Evolutionary conservation across 2,888 invertebrate species (phyloP), one percentile per base, ranked within the genome.

Genomic region (Lampropteryx suffumata): DNA sequence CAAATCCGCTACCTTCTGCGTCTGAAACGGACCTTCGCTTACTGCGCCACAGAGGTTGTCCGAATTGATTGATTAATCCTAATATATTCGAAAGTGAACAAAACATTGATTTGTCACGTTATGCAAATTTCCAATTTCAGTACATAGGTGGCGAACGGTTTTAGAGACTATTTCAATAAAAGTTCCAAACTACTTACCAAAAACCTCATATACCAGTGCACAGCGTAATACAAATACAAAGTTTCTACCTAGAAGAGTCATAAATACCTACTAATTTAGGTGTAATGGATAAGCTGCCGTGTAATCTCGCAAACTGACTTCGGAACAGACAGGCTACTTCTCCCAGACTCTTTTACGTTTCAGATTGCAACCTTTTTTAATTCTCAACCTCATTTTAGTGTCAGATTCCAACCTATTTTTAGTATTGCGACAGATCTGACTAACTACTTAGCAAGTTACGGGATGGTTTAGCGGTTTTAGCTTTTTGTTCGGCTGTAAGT

Each of bases 401-500:
- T 37, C 47, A 52, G 26, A 39, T 36, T 48, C 9, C 13, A 44
- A 40, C 44, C 40, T 40, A 40, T 48, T 53, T 47, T 55, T 46
- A 33, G 61, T 58, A 63, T 61, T 47, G 52, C 71, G 80, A 73
- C 78, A 76, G 64, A 63, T 68, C 61, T 39, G 69, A 72, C 74
- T 64, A 71, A 74, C 75, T 73, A 73, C 73, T 73, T 70, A 67
- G 59, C 50, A 55, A 62, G 63, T 66, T 66, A 62, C 11, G 65
- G 50, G 56, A 55, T 50, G 49, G 47, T 45, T 53, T 17, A 17
- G 12, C 13, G n/a, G 39, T 52, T 32, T 21, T 24, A 24, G 4
- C n/a, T 43, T 55, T 47, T 32, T 45, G 47, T 48, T 33, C 39
- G n/a, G 7, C 33, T 50, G 40, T 40, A 45, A 50, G 34, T 50